Conservation (phyloP, 1,140 invertebrate genomes). For the Euwallacea similis region DNA sequence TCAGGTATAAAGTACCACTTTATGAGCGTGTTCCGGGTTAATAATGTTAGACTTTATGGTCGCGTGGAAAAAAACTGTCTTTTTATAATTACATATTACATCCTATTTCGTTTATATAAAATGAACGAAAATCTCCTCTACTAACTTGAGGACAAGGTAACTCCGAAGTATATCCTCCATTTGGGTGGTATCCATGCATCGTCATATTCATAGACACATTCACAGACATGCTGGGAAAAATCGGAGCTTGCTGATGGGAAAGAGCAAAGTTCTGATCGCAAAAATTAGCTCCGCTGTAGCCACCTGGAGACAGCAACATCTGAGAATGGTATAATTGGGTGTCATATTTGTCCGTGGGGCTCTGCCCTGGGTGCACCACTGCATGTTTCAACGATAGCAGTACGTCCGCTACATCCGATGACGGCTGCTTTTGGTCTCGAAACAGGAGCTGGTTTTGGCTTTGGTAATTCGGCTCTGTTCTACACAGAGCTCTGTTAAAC, state of each 20-base stretch:
- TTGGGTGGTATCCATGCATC: constrained; percentile 78
- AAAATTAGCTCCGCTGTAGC: constrained; percentile 39
- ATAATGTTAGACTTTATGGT: no score
- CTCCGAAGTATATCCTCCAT: constrained; percentile 58
- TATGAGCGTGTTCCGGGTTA: no score
- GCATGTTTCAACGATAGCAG: constrained; percentile 84
- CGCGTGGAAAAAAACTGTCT: no score
- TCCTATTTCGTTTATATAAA: no score
- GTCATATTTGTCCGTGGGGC: constrained; percentile 44
- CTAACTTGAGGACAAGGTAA: constrained; percentile 65
- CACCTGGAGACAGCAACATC: constrained; percentile 48
- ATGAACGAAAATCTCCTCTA: not conserved
- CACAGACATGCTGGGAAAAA: constrained; percentile 89
- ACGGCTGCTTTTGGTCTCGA: constrained; percentile 47
- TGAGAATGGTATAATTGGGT: constrained; percentile 48
- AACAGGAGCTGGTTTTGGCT: constrained; percentile 44
- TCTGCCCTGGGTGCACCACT: constrained; percentile 74
- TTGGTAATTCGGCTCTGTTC: constrained; percentile 44
- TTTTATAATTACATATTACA: no score
- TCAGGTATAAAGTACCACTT: no score
- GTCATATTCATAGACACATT: constrained; percentile 98
- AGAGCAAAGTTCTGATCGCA: constrained; percentile 50
- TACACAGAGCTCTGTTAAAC: constrained; percentile 38
- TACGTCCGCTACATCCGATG: constrained; percentile 75
- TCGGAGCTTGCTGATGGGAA: constrained; percentile 56